These are phyloP conservation scores for Malacosoma neustria DNA, from an alignment of 2,888 invertebrate genomes.

Conservation along the genomic window DNA sequence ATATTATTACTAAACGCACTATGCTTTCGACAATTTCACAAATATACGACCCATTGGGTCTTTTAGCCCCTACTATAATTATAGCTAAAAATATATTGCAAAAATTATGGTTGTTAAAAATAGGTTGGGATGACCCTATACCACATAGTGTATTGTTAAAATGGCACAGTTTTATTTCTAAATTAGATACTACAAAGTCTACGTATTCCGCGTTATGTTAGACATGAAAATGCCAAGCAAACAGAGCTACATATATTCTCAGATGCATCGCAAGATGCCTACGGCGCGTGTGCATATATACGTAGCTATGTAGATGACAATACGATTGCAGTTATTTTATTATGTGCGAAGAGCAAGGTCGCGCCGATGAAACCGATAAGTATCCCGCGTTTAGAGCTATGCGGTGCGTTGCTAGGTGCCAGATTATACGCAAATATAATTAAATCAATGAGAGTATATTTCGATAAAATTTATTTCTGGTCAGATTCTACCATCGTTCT, in stretches of 20 bases:
- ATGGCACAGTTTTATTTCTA: not conserved
- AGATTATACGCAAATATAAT: slow-evolving; percentile 12
- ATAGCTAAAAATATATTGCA: slow-evolving; percentile 18
- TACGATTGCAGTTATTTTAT: slow-evolving; percentile 9
- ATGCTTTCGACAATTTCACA: slow-evolving; percentile 13
- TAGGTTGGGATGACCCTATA: slow-evolving; percentile 17
- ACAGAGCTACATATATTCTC: slow-evolving; percentile 19
- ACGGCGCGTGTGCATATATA: slow-evolving; percentile 17
- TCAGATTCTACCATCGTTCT: slow-evolving; percentile 19
- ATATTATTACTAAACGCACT: slow-evolving; percentile 18
- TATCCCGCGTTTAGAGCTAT: slow-evolving; percentile 2
- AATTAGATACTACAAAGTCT: not conserved
- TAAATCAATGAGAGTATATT: slow-evolving; percentile 7
- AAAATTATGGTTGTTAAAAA: slow-evolving; percentile 14
- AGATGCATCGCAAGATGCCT: slow-evolving; percentile 18
- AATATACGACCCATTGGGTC: slow-evolving; percentile 16
- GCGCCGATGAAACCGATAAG: slow-evolving; percentile 8
- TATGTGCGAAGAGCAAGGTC: too few relatives aligned
- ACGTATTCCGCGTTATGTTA: slow-evolving; percentile 14
- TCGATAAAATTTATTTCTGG: slow-evolving; percentile 11
- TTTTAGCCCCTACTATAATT: slow-evolving; percentile 15
- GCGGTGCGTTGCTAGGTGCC: slow-evolving; percentile 5
- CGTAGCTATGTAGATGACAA: slow-evolving; percentile 6
- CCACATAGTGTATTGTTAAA: slow-evolving; percentile 6
- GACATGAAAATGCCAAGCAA: not conserved